Evolutionary conservation across 2,888 invertebrate species (phyloP), one percentile per base, ranked within the genome.

Genomic region (Leucozona laternaria): DNA sequence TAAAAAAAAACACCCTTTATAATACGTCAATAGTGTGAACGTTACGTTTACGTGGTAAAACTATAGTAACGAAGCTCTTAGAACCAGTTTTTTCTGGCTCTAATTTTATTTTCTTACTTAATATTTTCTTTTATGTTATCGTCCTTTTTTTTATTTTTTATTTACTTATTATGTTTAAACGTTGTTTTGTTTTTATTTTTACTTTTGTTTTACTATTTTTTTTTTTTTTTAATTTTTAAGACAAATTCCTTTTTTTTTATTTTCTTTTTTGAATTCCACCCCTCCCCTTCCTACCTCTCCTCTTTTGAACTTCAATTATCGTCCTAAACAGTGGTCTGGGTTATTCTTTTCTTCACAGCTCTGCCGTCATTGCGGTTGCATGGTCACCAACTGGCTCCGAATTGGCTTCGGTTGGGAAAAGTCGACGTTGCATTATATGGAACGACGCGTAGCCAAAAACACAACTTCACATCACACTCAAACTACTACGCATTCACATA

Each of bases 321-420:
- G 45, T 81, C 77, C 68, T 85, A 85, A 85, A 77, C 68, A 85
- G 84, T 72, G 76, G 76, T 72, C 66, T 77, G 71, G 84, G 68
- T 81, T 82, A 88, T 90, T 89, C 60, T 92, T 92, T 93, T 90
- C 92, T 94, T 92, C 93, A 90, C 94, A 97, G 97, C 93, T 94
- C 95, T 75, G 95, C 97, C 53, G 97, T 98, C 81, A 96, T 96
- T 82, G 97, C 97, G 50, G 97, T 97, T 50, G 95, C 96, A 57
- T 98, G 98, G 97, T 96, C 97, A 92, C 97, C 97, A 7, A 96
- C 96, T 91, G 96, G 96, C 55, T 95, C 95, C 60, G 95, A 95
- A 80, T 93, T 98, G 75, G 96, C 97, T 70, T 96, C 97, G 53
- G 97, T 97, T 88, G 98, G 98, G 92, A 95, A 96, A 89, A 94